Base-by-base conservation (phyloP, 2,888 invertebrate species). In the Agonopterix alstromeriana region DNA sequence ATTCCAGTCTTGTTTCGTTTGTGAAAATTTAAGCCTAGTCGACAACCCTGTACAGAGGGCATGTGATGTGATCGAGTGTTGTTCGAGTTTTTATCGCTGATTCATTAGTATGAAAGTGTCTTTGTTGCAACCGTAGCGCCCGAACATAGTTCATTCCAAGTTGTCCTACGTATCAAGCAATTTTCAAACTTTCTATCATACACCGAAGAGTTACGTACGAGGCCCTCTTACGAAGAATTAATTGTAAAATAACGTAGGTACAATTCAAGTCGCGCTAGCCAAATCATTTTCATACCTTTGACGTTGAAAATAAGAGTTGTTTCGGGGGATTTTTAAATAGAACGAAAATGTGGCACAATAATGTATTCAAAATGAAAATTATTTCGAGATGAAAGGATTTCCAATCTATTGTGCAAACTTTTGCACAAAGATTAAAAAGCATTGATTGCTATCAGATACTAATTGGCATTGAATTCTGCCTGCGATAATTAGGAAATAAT, bases 21-120 rank as follows among this genome's bases (percentile, higher is more conserved):
- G 14, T 17, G 2, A 17, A n/a, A 3, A 3, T 17, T 2, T 4
- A 3, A 27, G 27, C 10, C 38, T 38, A 9, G 38, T 49, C 54
- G 60, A 48, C 79, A 84, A 54, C 85, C 85, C 85, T 85, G 56
- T 42, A 49, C 55, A 52, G 59, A 65, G 68, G 62, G 73, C 69
- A 73, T 77, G 73, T 81, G 83, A 85, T 86, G 73, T 81, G 83
- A 85, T 86, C 75, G 82, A 83, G 84, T 77, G 82, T 77, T 78
- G 77, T 79, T 77, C 75, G 76, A 71, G 82, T 85, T 85, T 85
- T 86, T 87, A 86, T 85, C 82, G 76, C 73, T 79, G 83, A 85
- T 83, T 87, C 85, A 87, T 87, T 87, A 86, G 82, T 82, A 81
- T 75, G 78, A 82, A 78, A 81, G 85, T 78, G 77, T 80, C 84